Evolutionary conservation across 2,888 invertebrate species (phyloP).

Genomic region (Yponomeuta cagnagella): DNA sequence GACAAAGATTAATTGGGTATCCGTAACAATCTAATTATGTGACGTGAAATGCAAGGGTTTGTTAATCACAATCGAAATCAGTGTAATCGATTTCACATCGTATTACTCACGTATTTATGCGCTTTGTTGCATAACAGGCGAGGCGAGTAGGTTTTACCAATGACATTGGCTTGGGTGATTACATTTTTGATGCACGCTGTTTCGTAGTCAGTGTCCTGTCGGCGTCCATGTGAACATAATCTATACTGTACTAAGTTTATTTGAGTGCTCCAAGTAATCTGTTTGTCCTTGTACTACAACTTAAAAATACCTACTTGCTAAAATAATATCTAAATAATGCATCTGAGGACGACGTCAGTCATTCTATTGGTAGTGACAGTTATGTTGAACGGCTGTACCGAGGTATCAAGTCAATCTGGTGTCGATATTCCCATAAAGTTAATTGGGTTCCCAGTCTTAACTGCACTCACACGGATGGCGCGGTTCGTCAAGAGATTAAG

Average conservation of each 20-base stretch:
- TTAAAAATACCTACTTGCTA: neutral
- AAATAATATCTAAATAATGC: constrained; percentile 8
- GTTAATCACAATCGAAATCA: neutral
- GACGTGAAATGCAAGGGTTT: neutral
- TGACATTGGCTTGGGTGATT: constrained; percentile 16
- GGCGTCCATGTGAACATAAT: neutral
- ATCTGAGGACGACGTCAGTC: constrained; percentile 8
- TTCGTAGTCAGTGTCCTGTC: neutral
- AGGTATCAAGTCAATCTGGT: constrained; percentile 20
- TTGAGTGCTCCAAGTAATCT: neutral
- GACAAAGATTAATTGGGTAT: no score
- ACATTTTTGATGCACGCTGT: neutral
- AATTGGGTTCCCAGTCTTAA: constrained; percentile 20
- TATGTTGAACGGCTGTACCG: constrained; percentile 17
- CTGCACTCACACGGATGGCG: constrained; percentile 19
- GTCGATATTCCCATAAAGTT: constrained; percentile 21
- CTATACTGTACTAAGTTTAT: neutral
- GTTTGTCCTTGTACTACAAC: neutral
- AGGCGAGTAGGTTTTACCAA: constrained; percentile 12
- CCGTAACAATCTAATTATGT: neutral
- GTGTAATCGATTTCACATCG: neutral
- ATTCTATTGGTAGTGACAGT: constrained; percentile 16
- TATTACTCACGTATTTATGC: constrained; percentile 3
- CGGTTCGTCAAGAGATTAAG: constrained; percentile 20
- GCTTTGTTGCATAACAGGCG: constrained; percentile 7